These are phyloP conservation scores for Phycodurus eques DNA, from an alignment of 2,113 vertebrate genomes.

Conservation along the genomic window DNA sequence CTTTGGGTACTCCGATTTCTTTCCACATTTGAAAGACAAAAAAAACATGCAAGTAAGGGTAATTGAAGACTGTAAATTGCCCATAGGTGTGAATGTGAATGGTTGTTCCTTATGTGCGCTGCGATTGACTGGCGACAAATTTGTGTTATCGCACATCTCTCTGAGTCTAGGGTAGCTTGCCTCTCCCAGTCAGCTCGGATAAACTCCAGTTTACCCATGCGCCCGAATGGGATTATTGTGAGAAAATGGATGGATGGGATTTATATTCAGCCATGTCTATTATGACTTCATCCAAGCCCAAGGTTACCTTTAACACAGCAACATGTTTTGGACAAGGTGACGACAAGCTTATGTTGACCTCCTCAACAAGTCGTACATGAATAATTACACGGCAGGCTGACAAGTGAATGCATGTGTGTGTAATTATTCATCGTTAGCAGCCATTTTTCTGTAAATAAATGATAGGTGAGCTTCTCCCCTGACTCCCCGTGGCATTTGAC, in stretches of 20 bases:
- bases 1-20: not conserved
- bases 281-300: not conserved
- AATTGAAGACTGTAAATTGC: not conserved
- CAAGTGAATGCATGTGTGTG: constrained; percentile 12
- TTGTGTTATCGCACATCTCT: not conserved
- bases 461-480: constrained; percentile 56
- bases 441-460: constrained; percentile 46
- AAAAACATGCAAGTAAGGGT: not conserved
- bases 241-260: not conserved
- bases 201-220: not conserved
- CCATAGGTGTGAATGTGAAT: not conserved
- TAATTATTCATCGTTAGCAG: constrained; percentile 39
- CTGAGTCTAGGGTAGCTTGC: not conserved
- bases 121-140: too few species aligned
- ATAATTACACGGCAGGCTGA: constrained; percentile 19
- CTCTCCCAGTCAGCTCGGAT: not conserved
- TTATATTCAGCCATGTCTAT: not conserved
- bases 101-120: not conserved
- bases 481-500: constrained; percentile 56
- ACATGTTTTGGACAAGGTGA: constrained; percentile 17
- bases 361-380: constrained; percentile 13
- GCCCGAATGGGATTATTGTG: not conserved
- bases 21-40: too few species aligned
- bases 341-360: constrained; percentile 22
- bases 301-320: not conserved